Base-by-base conservation (phyloP, 2,113 vertebrate species). In the Poecilia latipinna region DNA sequence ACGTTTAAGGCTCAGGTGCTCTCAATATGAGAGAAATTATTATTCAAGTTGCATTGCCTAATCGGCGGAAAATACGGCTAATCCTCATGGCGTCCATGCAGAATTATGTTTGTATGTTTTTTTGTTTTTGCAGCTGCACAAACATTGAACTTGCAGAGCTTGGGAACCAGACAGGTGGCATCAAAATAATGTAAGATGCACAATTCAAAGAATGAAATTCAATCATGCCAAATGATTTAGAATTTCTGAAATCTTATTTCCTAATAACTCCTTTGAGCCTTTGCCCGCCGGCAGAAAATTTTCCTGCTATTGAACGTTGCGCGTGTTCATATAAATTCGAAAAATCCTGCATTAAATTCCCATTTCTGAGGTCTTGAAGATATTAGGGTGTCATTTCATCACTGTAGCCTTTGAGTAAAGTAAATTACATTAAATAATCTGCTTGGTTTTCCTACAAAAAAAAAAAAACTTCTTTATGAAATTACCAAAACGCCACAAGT, bases 81-180 rank as follows among this genome's bases (percentile, higher is more conserved):
- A 57, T 57, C 51, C 51, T n/a, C 22, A 31, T 19, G 19, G 12
- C 4, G 7, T 31, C 29, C 29, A 32, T 28, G 12, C 57, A 19
- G 33, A 39, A n/a, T 24, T 57, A 57, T 39, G 35, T 37, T 37
- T 17, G 8, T 24, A 26, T 15, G 8, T 12, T 57, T 12, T 15
- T 8, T 12, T 35, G 35, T 35, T 70, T 61, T 70, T 70, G 54
- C 29, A 69, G 68, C 68, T 60, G 51, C 68, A 19, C 54, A 17
- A 37, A 26, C 32, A 60, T 26, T 7, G 26, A 37, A 37, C 13
- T 26, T 70, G n/a, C 60, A 60, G 39, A 22, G 67, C 32, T 19
- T 29, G 11, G 39, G 65, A 70, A 60, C 39, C 17, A 77, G 65
- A 64, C 67, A 19, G 11, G 57, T 48, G 8, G 17, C 28, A 22